These are phyloP conservation scores for Cygnus buccinator DNA, from an alignment of 2,113 vertebrate species.

Conservation along the genomic window DNA sequence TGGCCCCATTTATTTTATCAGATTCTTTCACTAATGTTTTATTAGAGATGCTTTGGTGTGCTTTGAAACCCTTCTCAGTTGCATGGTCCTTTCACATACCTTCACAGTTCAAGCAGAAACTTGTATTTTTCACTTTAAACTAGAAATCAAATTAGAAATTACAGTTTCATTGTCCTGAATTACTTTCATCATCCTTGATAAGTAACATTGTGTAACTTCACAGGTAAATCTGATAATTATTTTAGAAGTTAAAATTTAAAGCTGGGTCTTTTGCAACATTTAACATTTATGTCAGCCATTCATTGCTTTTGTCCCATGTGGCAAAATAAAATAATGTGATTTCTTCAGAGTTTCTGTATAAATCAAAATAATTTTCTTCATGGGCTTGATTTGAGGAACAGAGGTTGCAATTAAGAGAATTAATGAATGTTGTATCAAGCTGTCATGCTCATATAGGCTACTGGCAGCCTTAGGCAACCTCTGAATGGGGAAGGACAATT, in stretches of 20 bases:
- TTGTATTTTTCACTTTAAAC: neutral
- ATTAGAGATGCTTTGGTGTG: neutral
- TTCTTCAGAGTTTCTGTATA: neutral
- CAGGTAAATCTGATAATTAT: neutral
- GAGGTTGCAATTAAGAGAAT: neutral
- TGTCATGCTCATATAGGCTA: neutral
- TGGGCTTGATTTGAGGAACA: neutral
- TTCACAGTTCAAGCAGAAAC: neutral
- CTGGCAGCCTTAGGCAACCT: neutral
- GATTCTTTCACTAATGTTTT: neutral
- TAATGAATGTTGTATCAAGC: neutral
- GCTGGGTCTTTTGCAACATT: neutral
- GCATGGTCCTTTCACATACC: neutral
- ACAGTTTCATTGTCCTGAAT: neutral
- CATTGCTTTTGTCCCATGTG: neutral
- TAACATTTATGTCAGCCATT: neutral
- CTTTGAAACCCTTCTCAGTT: neutral
- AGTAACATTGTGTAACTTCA: neutral
- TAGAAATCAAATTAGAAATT: neutral
- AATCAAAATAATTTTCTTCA: neutral
- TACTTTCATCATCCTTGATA: neutral
- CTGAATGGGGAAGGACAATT: neutral
- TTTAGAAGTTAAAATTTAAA: neutral
- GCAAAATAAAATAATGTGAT: neutral
- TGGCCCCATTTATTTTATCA: neutral